phyloP scores from a whole-genome alignment of 2,113 vertebrate genomes.

The Strix uralensis region DNA sequence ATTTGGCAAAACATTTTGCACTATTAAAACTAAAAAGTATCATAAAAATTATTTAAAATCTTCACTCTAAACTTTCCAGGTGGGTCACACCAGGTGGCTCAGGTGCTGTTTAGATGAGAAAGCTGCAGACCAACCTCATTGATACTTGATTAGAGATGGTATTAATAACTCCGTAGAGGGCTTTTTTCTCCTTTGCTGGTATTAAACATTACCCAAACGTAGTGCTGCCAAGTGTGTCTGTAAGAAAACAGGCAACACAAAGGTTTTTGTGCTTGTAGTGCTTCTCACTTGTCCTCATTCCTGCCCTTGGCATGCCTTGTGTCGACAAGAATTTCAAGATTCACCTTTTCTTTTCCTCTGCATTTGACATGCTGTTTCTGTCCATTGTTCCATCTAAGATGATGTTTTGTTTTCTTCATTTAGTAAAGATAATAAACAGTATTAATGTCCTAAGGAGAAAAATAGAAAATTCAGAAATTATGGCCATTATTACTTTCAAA shows the following conservation, averaged over 20 bases:
- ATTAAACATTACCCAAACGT: background rate
- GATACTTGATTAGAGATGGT: background rate
- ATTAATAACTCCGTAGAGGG: background rate
- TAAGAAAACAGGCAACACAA: background rate
- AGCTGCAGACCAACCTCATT: background rate
- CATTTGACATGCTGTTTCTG: background rate
- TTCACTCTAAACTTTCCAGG: background rate
- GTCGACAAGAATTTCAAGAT: background rate
- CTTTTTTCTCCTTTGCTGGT: background rate
- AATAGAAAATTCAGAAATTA: background rate
- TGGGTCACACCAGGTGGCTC: background rate
- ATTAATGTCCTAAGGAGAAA: background rate
- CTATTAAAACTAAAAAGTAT: background rate
- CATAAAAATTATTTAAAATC: background rate
- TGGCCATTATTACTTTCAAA: background rate
- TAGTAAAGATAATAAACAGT: background rate
- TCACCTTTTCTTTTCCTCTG: background rate
- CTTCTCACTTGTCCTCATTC: background rate
- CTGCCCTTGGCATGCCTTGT: background rate
- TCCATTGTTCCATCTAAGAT: background rate
- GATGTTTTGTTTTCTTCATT: background rate
- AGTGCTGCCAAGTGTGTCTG: background rate
- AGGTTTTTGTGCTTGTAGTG: background rate
- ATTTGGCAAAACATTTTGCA: background rate
- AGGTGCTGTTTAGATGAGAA: background rate